These are phyloP conservation scores for Ptychoptera albimana DNA, from an alignment of 2,888 invertebrate species.

Conservation along the genomic window DNA sequence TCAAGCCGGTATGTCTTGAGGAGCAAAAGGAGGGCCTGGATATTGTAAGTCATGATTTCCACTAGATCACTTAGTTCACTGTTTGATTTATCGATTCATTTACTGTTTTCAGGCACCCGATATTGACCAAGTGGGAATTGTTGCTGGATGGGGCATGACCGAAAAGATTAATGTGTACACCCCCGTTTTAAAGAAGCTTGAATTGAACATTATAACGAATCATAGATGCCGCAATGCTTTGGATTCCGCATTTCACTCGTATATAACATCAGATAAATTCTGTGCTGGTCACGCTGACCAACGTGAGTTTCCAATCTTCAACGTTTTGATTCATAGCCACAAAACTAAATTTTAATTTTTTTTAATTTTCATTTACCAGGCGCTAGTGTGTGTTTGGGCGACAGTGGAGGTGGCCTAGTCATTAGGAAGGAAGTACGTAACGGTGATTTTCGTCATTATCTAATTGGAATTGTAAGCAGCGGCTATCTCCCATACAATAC, in stretches of 20 bases:
- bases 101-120: no score
- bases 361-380: no score
- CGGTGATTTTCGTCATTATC: not conserved
- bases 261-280: slow-evolving; percentile 21
- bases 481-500: not conserved
- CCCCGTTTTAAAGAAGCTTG: not conserved
- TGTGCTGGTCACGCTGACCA: slow-evolving; percentile 16
- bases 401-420: slow-evolving; percentile 18
- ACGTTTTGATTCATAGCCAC: no score
- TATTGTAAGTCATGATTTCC: no score
- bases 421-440: not conserved
- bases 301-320: no score
- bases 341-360: no score
- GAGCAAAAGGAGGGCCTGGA: no score
- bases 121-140: slow-evolving; percentile 1
- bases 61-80: no score
- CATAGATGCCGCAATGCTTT: slow-evolving; percentile 10
- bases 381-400: slow-evolving; percentile 15
- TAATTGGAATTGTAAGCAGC: slow-evolving; percentile 1
- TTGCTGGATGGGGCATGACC: slow-evolving; percentile 11
- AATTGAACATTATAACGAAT: slow-evolving; percentile 7
- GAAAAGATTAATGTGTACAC: not conserved
- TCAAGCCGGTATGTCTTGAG: no score
- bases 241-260: slow-evolving; percentile 9
- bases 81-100: no score